Evolutionary conservation across 1,140 invertebrate genomes (phyloP), one percentile per base, ranked within the genome.

Genomic region (Parapsyche elsis): DNA sequence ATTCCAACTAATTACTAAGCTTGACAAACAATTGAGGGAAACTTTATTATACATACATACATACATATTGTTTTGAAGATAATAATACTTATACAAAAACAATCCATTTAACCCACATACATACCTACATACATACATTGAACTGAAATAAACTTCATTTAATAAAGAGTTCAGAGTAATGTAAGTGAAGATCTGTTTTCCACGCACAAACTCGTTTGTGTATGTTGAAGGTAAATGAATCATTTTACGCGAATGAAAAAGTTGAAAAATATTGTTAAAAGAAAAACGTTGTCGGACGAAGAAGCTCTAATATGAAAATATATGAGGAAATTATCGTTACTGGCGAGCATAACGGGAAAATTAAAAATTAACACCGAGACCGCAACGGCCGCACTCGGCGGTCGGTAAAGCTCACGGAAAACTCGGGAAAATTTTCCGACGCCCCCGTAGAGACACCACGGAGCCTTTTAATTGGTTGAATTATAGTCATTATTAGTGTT

Each of bases 351-450:
- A 74, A 78, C 73, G 80, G 49, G 74, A 78, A 81, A 81, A 81
- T 81, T 81, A 81, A 81, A 81, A 77, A 81, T 81, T 81, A 81
- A 81, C 74, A 71, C 80, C 44, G 4, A 46, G 53, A 26, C 59
- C 75, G 64, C 23, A 59, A 19, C 67, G 64, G 19, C 12, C 30
- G 14, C 73, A 12, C 30, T 26, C 76, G 59, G 38, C 78, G 19
- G 49, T 14, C 10, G 7, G 30, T 38, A 38, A 38, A 38, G 30
- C 30, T 38, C 30, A 4, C 0, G 24, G 30, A 71, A 71, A 71
- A 61, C 57, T 21, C 57, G 57, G 16, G 7, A 1, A 9, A 21
- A 61, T 61, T 61, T 21, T 9, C 57, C 57, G n/a, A 19, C 16
- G 57, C 16, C 16, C 57, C 57, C 57, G 21, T 61, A 61, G 14